Conservation (phyloP, 2,797 vertebrate genomes). For the Alectoris magna region DNA sequence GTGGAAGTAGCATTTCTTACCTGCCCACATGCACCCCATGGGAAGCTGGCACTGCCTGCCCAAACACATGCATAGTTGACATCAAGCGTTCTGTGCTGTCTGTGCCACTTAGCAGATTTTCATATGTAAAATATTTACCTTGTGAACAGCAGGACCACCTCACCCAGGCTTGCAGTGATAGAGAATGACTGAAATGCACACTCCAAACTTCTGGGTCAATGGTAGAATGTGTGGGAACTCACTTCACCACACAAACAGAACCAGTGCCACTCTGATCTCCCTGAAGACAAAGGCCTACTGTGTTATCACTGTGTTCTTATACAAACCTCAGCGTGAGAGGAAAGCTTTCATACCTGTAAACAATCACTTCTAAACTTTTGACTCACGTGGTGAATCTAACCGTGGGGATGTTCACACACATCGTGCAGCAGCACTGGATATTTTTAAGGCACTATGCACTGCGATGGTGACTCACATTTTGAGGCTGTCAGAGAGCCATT, state of each 20-base stretch:
- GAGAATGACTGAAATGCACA: not conserved
- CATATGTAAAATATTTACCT: conserved; percentile 23
- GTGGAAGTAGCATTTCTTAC: not conserved
- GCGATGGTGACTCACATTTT: not conserved
- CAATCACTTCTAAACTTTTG: conserved; percentile 19
- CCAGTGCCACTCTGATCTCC: conserved; percentile 40
- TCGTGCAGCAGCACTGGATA: not conserved
- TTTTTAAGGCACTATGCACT: not conserved
- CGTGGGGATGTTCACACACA: not conserved
- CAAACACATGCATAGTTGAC: not conserved
- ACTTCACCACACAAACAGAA: conserved; percentile 34
- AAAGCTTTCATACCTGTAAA: conserved; percentile 27
- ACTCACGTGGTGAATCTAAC: not conserved
- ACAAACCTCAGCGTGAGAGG: not conserved
- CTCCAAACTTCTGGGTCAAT: conserved; percentile 50
- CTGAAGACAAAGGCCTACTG: conserved; percentile 16
- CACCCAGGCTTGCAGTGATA: not conserved
- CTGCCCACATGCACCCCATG: not conserved
- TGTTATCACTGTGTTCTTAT: conserved; percentile 27
- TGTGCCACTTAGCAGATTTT: not conserved
- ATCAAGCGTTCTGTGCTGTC: not conserved
- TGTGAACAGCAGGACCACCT: not conserved
- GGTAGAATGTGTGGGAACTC: conserved; percentile 20
- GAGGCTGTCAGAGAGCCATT: not conserved
- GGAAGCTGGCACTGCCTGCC: not conserved